Evolutionary conservation across 2,113 vertebrate genomes (phyloP).

Genomic region (Pelvicachromis taeniatus): DNA sequence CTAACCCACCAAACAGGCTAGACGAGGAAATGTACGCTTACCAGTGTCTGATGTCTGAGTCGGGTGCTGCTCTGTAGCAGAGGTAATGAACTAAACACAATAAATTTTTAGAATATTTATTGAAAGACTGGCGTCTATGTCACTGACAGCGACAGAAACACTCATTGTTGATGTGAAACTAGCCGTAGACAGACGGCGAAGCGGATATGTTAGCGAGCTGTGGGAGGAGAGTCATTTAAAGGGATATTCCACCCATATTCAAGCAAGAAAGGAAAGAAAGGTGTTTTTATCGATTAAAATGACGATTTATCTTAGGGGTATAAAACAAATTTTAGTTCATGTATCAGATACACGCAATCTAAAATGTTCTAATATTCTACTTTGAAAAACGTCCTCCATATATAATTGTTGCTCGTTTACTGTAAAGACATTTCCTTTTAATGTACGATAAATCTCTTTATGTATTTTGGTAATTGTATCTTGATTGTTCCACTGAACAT

Average conservation of each 20-base stretch:
- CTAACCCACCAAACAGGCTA: constrained; percentile 1
- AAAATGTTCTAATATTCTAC: not conserved
- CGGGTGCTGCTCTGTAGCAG: not conserved
- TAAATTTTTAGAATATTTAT: not conserved
- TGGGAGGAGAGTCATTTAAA: constrained; percentile 64
- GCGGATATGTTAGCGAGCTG: constrained; percentile 11
- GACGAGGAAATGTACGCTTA: constrained; percentile 19
- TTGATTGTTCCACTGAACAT: not conserved
- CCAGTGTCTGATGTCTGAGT: not conserved
- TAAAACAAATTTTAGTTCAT: not conserved
- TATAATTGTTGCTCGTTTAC: not conserved
- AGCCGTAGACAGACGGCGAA: constrained; percentile 27
- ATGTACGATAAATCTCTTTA: not conserved
- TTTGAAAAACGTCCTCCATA: not conserved
- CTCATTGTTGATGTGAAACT: constrained; percentile 70
- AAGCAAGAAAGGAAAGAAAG: not conserved
- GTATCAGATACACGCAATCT: not conserved
- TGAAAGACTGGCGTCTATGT: not conserved
- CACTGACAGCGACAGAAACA: constrained; percentile 8
- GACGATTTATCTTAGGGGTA: not conserved
- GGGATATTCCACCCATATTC: constrained; percentile 1
- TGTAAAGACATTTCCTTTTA: not conserved
- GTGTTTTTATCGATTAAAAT: not conserved
- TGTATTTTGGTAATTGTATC: not conserved
- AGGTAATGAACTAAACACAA: not conserved